These are phyloP conservation scores for Cyanocitta stelleri DNA, from an alignment of 2,113 vertebrate genomes.

Conservation along the genomic window DNA sequence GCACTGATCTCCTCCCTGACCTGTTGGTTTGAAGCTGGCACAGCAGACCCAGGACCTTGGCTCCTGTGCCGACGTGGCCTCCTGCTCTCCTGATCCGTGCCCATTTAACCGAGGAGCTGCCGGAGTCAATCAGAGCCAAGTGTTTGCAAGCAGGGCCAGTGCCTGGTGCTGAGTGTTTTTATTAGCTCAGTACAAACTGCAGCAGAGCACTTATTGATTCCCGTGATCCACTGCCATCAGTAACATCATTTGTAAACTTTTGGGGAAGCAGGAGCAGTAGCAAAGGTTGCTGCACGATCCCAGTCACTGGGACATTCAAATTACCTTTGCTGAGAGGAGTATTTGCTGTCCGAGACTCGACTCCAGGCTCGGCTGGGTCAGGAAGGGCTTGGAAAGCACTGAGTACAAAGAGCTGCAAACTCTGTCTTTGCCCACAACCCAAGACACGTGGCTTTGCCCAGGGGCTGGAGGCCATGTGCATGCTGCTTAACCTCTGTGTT, in stretches of 20 bases:
- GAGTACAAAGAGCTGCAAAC: not conserved
- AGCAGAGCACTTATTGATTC: constrained; percentile 40
- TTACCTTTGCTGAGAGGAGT: not conserved
- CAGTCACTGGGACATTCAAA: not conserved
- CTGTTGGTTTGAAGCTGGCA: not conserved
- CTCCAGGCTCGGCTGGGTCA: not conserved
- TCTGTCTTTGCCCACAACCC: not conserved
- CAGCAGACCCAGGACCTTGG: not conserved
- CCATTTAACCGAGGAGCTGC: not conserved
- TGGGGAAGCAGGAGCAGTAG: not conserved
- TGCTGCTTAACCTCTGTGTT: not conserved
- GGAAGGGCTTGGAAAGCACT: not conserved
- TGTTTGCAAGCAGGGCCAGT: not conserved
- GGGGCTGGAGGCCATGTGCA: not conserved
- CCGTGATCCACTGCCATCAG: constrained; percentile 10
- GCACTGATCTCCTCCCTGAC: not conserved
- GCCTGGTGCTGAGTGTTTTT: not conserved
- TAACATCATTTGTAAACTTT: constrained; percentile 56
- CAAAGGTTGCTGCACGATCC: not conserved
- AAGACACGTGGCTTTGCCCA: not conserved
- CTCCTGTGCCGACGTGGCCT: not conserved
- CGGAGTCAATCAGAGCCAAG: not conserved
- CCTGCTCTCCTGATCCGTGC: not conserved
- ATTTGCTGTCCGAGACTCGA: not conserved
- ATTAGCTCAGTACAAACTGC: constrained; percentile 38